A percentile compares a stretch with the other conserved stretches of the same genome.
Evolutionary conservation across 2,888 invertebrate species (phyloP).

Genomic region (Harpagoxenus sublaevis): DNA sequence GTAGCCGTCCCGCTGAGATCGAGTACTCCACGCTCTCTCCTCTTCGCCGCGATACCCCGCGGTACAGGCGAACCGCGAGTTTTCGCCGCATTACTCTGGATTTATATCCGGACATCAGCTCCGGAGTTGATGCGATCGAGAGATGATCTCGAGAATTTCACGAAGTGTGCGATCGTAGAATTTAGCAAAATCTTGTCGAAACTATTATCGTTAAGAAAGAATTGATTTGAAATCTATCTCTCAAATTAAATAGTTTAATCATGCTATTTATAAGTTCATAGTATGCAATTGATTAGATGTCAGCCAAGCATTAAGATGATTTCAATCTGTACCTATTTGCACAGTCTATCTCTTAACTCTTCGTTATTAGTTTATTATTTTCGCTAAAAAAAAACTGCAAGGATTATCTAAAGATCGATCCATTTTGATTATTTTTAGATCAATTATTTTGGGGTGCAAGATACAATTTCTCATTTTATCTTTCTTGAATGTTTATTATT

Average conservation of each 20-base stretch:
- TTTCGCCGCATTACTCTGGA: slow-evolving; percentile 46
- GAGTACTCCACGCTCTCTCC: slow-evolving; percentile 28
- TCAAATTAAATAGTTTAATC: not conserved
- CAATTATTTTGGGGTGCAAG: not conserved
- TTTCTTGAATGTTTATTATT: not conserved
- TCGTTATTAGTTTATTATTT: not conserved
- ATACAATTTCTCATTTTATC: not conserved
- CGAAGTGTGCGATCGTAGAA: not conserved
- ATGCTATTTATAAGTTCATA: not conserved
- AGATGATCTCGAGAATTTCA: not conserved
- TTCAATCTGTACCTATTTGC: not conserved
- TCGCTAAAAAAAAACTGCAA: not conserved
- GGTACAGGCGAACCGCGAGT: slow-evolving; percentile 25
- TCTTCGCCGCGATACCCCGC: not conserved
- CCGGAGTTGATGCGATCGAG: not conserved
- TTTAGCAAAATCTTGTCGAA: not conserved
- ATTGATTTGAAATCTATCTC: not conserved
- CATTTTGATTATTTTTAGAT: not conserved
- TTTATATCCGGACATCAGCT: slow-evolving; percentile 3
- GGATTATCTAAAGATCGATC: not conserved
- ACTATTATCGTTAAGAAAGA: not conserved
- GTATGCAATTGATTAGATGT: not conserved
- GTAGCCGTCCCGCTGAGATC: slow-evolving; percentile 54
- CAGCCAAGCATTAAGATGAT: not conserved
- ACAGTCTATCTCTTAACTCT: not conserved